phyloP scores from a whole-genome alignment of 1,140 invertebrate genomes.

The Luehdorfia chinensis region DNA sequence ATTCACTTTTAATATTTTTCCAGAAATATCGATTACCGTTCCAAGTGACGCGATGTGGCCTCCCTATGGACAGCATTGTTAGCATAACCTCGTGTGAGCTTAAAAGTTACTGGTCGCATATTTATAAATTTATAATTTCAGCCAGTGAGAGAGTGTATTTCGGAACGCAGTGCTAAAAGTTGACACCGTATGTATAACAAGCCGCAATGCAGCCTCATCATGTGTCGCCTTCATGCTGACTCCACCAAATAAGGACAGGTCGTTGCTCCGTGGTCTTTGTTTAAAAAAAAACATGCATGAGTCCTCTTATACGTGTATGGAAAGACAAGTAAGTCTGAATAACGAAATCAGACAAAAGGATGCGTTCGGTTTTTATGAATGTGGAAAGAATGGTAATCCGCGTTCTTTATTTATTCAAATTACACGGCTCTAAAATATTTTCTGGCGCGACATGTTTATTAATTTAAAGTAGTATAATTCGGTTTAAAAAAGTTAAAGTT shows the following conservation, averaged over 20 bases:
- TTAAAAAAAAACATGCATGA: conserved; percentile 62
- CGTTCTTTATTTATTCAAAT: conserved; percentile 33
- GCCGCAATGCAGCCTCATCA: conserved; percentile 27
- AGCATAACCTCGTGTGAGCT: too few species aligned
- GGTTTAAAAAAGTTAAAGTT: too few species aligned
- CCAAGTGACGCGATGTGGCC: background rate
- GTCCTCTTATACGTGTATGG: conserved; percentile 60
- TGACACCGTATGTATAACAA: conserved; percentile 17
- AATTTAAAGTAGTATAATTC: background rate
- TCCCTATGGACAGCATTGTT: too few species aligned
- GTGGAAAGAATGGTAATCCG: conserved; percentile 36
- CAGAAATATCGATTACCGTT: conserved; percentile 34
- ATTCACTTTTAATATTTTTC: conserved; percentile 49
- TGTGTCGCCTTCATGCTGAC: conserved; percentile 49
- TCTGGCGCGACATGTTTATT: conserved; percentile 13
- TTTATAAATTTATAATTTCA: too few species aligned
- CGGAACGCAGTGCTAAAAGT: conserved; percentile 12
- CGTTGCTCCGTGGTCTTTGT: conserved; percentile 66
- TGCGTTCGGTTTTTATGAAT: conserved; percentile 44
- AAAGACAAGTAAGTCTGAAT: conserved; percentile 52
- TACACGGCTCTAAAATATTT: conserved; percentile 19
- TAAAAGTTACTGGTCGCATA: too few species aligned
- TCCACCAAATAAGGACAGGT: conserved; percentile 73
- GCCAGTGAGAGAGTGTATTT: background rate
- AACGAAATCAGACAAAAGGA: conserved; percentile 58